Conservation (phyloP, 2,797 vertebrate genomes). For the Chanos chanos region DNA sequence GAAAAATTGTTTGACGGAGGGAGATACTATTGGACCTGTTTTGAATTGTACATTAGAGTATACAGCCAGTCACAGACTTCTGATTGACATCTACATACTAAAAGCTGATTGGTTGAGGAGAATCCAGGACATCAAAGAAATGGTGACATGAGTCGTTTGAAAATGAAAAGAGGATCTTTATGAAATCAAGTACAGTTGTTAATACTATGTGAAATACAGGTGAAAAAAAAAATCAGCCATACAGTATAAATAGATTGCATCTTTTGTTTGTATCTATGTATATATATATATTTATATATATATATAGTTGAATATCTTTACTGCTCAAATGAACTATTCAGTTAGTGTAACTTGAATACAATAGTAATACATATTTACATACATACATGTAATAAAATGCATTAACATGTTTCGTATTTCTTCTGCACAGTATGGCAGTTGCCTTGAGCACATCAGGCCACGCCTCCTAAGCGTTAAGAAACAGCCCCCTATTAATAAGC, state of each 20-base stretch:
- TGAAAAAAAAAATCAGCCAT: slow-evolving; percentile 45
- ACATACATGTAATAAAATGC: slow-evolving; percentile 45
- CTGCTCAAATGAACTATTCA: background rate
- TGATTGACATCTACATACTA: no score
- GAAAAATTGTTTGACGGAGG: no score
- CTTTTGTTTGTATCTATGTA: slow-evolving; percentile 41
- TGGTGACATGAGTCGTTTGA: slow-evolving; percentile 34
- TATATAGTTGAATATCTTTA: slow-evolving; percentile 19
- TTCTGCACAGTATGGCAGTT: slow-evolving; percentile 17
- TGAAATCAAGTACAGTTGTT: slow-evolving; percentile 46
- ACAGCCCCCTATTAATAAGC: no score
- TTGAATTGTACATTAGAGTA: no score
- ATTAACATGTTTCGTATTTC: slow-evolving; percentile 39
- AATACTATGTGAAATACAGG: slow-evolving; percentile 47
- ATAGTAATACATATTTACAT: slow-evolving; percentile 49
- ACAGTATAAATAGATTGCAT: slow-evolving; percentile 52
- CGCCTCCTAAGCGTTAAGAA: no score
- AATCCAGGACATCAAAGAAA: slow-evolving; percentile 29
- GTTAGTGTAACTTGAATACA: slow-evolving; percentile 42
- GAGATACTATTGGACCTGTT: no score
- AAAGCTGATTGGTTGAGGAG: no score
- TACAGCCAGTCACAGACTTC: no score
- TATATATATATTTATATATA: slow-evolving; percentile 37
- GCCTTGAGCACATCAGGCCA: slow-evolving; percentile 26
- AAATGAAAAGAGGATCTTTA: slow-evolving; percentile 48